phyloP scores from a whole-genome alignment of 2,888 invertebrate genomes.

The Melieria omissa region DNA sequence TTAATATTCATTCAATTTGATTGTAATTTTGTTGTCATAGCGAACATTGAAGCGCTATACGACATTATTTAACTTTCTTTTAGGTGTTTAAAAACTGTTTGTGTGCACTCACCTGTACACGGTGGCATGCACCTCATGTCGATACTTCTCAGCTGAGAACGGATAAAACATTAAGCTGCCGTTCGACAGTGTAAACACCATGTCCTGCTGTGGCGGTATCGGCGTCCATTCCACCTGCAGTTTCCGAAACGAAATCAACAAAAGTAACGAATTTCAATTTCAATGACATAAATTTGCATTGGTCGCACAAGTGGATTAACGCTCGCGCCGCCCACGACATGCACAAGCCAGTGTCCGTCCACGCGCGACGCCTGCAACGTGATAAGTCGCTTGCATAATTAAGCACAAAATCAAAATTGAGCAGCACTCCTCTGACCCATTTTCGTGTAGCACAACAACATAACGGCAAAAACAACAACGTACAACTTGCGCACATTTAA shows the following conservation, averaged over 20 bases:
- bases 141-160: slow-evolving; percentile 82
- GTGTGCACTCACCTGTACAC: slow-evolving; percentile 74
- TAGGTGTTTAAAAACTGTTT: neutral
- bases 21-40: too few species aligned
- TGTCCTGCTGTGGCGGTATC: slow-evolving; percentile 74
- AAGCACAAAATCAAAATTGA: slow-evolving; percentile 47
- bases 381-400: slow-evolving; percentile 55
- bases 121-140: slow-evolving; percentile 86
- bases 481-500: neutral
- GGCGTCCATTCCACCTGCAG: slow-evolving; percentile 81
- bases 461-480: neutral
- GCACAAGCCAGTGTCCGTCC: neutral
- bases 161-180: slow-evolving; percentile 88
- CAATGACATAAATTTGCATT: too few species aligned
- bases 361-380: neutral
- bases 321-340: too few species aligned
- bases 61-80: neutral
- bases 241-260: slow-evolving; percentile 19
- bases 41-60: too few species aligned
- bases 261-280: slow-evolving; percentile 18
- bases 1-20: too few species aligned
- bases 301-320: too few species aligned
- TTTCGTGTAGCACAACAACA: neutral
- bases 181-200: slow-evolving; percentile 81
- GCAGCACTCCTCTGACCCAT: neutral